Evolutionary conservation across 2,797 vertebrate genomes (phyloP).

Genomic region (Acanthurus tractus): DNA sequence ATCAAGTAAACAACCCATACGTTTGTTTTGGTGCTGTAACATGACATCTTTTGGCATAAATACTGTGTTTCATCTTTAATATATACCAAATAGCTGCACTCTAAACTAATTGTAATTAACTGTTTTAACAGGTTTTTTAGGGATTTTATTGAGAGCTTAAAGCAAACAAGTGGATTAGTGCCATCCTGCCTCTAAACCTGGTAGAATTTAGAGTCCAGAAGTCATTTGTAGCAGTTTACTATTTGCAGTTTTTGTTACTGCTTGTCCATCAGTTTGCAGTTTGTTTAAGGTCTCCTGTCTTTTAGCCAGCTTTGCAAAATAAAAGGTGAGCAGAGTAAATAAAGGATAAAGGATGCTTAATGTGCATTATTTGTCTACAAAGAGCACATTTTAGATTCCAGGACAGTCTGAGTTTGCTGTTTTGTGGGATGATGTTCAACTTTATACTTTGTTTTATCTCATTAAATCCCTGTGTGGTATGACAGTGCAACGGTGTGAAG

Average conservation of each 20-base stretch:
- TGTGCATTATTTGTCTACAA: slow-evolving; percentile 53
- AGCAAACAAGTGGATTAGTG: slow-evolving; percentile 9
- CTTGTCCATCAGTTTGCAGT: slow-evolving; percentile 36
- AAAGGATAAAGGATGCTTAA: slow-evolving; percentile 30
- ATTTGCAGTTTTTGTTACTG: slow-evolving; percentile 27
- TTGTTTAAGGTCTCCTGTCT: slow-evolving; percentile 44
- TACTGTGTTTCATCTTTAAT: too few species aligned
- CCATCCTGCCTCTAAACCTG: neutral
- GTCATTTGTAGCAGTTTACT: slow-evolving; percentile 10
- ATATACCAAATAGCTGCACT: neutral
- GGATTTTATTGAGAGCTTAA: slow-evolving; percentile 18
- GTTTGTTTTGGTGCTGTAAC: too few species aligned
- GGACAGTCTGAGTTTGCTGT: slow-evolving; percentile 39
- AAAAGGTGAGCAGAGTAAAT: slow-evolving; percentile 38
- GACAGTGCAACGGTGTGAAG: slow-evolving; percentile 22
- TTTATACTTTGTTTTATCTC: slow-evolving; percentile 45
- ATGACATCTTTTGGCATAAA: too few species aligned
- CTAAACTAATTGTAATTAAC: neutral
- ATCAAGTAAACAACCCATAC: too few species aligned
- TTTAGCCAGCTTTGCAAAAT: slow-evolving; percentile 58
- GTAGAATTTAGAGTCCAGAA: neutral
- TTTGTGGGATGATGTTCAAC: slow-evolving; percentile 46
- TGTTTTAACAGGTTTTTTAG: slow-evolving; percentile 4
- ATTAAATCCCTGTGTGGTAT: slow-evolving; percentile 28
- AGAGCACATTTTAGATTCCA: slow-evolving; percentile 40